These are phyloP conservation scores for Corvus moneduloides DNA, from an alignment of 2,113 vertebrate species.

Conservation along the genomic window DNA sequence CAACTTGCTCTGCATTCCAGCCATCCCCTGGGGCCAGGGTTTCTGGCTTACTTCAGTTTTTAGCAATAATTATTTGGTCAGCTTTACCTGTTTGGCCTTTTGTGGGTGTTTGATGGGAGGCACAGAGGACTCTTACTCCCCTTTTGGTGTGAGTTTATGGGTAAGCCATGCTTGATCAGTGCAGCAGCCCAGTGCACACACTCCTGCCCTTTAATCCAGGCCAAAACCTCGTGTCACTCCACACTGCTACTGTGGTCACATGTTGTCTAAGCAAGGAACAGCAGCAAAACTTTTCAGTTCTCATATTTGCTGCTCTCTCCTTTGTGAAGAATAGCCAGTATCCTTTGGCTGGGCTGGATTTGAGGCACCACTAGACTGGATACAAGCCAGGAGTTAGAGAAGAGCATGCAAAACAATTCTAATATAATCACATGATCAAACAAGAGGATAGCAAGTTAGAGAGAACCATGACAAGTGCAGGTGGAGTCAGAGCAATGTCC, in stretches of 20 bases:
- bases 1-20: background rate
- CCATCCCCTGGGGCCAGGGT: background rate
- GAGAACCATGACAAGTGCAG: background rate
- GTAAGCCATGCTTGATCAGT: background rate
- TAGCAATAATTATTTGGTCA: background rate
- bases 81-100: background rate
- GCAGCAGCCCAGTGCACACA: background rate
- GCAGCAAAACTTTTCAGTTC: background rate
- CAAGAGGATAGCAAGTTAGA: background rate
- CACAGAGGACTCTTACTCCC: background rate
- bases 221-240: background rate
- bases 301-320: constrained; percentile 19
- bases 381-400: constrained; percentile 27
- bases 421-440: constrained; percentile 26
- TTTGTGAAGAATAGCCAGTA: background rate
- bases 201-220: background rate
- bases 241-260: background rate
- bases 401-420: constrained; percentile 13
- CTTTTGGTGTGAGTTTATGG: background rate
- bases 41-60: background rate
- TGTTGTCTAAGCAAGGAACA: background rate
- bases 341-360: constrained; percentile 13
- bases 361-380: constrained; percentile 7
- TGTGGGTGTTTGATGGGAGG: background rate
- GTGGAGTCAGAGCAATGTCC: background rate